A percentile compares a stretch with the other conserved stretches of the same genome.
phyloP scores from a whole-genome alignment of 2,113 vertebrate genomes.

The Gila orcuttii region DNA sequence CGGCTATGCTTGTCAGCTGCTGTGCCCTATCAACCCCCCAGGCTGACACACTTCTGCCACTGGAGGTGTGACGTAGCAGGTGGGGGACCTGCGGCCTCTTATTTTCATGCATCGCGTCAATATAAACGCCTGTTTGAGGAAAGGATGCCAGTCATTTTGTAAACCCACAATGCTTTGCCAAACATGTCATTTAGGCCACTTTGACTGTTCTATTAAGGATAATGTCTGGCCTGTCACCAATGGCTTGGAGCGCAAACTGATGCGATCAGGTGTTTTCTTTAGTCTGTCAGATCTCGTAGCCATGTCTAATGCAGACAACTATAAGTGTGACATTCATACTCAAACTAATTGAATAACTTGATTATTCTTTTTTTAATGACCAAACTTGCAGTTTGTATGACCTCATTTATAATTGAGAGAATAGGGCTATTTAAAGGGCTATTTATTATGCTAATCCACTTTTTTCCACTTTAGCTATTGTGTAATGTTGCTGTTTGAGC shows the following conservation, averaged over 20 bases:
- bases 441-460: too few species aligned
- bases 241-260: not conserved
- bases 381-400: not conserved
- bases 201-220: not conserved
- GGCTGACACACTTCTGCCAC: conserved; percentile 66
- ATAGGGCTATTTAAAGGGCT: not conserved
- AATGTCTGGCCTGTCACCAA: not conserved
- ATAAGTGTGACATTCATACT: not conserved
- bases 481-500: too few species aligned
- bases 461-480: too few species aligned
- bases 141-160: conserved; percentile 21
- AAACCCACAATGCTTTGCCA: not conserved
- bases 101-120: conserved; percentile 36
- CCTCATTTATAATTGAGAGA: not conserved
- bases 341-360: not conserved
- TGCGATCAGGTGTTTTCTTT: not conserved
- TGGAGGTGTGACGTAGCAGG: conserved; percentile 56
- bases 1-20: conserved; percentile 74
- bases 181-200: conserved; percentile 4
- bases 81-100: conserved; percentile 61
- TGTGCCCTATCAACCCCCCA: conserved; percentile 73
- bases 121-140: conserved; percentile 5
- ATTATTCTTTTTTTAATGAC: not conserved
- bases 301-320: not conserved
- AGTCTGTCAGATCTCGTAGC: not conserved